phyloP scores from a whole-genome alignment of 2,888 invertebrate genomes.

The Cactoblastis cactorum region DNA sequence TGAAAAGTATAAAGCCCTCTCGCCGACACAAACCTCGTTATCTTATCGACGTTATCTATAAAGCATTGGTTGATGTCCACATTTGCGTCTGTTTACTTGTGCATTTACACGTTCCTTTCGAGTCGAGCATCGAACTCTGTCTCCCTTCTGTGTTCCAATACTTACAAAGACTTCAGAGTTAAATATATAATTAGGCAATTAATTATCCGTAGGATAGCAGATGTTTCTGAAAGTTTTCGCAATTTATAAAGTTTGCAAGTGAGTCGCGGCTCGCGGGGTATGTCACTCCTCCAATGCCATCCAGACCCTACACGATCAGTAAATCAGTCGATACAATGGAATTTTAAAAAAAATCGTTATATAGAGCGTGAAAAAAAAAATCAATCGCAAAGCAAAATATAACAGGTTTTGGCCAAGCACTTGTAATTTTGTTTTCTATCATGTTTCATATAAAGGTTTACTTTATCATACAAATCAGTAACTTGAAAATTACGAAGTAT shows the following conservation, averaged over 20 bases:
- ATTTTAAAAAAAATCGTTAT: neutral
- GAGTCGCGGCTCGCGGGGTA: conserved; percentile 7
- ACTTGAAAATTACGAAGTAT: too few relatives aligned
- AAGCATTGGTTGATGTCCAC: conserved; percentile 1
- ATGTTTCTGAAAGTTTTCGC: conserved; percentile 14
- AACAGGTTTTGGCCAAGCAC: neutral
- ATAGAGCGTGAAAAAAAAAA: neutral
- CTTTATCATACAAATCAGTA: too few relatives aligned
- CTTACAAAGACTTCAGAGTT: conserved; percentile 1
- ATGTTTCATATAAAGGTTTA: too few relatives aligned
- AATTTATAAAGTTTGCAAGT: conserved; percentile 15
- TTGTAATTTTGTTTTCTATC: too few relatives aligned
- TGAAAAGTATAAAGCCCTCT: conserved; percentile 1
- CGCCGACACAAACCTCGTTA: conserved; percentile 3
- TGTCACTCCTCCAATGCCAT: neutral
- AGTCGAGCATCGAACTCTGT: neutral
- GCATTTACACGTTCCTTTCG: neutral
- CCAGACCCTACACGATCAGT: neutral
- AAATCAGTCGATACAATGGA: neutral
- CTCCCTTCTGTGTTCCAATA: conserved; percentile 1
- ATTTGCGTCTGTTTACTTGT: neutral
- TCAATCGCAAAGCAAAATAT: neutral
- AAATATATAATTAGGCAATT: conserved; percentile 15
- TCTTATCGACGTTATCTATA: conserved; percentile 2
- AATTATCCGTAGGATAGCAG: conserved; percentile 14